Evolutionary conservation across 2,888 invertebrate species (phyloP).

Genomic region (Ectemnius lituratus): DNA sequence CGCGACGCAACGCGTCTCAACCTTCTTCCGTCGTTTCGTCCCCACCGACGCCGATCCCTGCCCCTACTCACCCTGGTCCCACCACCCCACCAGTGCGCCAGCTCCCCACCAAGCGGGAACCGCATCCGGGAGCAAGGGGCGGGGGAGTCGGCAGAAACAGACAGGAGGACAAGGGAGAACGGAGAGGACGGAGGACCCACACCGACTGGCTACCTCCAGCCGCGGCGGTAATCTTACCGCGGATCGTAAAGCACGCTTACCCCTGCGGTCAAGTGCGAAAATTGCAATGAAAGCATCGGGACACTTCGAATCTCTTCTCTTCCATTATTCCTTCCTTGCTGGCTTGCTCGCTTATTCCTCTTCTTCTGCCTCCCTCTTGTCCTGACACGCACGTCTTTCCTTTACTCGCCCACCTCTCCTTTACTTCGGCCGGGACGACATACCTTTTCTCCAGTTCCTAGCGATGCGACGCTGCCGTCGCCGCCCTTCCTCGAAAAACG

Average conservation of each 20-base stretch:
- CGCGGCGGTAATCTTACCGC: conserved; percentile 60
- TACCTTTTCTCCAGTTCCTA: no score
- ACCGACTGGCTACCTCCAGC: conserved; percentile 28
- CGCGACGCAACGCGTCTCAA: neutral
- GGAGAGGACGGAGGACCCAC: neutral
- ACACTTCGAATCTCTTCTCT: conserved; percentile 33
- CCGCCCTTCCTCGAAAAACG: conserved; percentile 18
- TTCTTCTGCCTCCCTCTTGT: conserved; percentile 2
- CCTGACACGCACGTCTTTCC: conserved; percentile 10
- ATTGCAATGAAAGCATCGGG: conserved; percentile 63
- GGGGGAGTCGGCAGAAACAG: conserved; percentile 27
- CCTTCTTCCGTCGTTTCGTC: conserved; percentile 14
- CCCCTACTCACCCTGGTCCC: neutral
- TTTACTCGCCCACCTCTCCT: neutral
- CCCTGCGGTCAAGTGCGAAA: conserved; percentile 67
- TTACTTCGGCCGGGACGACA: neutral
- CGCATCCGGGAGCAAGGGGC: conserved; percentile 55
- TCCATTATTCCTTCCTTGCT: conserved; percentile 14
- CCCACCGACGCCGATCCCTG: neutral
- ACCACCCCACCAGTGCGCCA: conserved; percentile 28
- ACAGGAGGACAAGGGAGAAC: conserved; percentile 24
- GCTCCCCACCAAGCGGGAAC: conserved; percentile 24
- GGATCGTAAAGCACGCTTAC: conserved; percentile 63
- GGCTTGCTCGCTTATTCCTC: conserved; percentile 1
- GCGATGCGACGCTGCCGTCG: no score